Evolutionary conservation across 2,113 vertebrate species (phyloP).

Genomic region (Natator depressus): DNA sequence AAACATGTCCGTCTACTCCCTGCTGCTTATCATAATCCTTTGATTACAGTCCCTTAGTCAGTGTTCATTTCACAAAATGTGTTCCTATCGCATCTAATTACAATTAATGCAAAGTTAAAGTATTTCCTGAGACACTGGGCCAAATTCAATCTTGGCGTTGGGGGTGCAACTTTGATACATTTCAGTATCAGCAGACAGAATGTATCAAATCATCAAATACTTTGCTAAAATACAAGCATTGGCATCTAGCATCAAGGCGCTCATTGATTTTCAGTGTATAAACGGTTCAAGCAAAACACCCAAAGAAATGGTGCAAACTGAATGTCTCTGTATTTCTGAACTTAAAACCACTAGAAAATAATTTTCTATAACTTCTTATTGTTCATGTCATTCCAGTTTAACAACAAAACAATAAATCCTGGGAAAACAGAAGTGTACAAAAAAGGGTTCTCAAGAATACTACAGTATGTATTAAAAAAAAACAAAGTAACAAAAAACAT

Average conservation of each 20-base stretch:
- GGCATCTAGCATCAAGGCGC: background rate
- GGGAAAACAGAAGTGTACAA: background rate
- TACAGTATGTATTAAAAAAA: background rate
- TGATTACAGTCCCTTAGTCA: background rate
- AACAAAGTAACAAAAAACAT: rapidly evolving
- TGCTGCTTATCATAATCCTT: background rate
- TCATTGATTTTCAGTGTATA: background rate
- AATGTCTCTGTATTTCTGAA: background rate
- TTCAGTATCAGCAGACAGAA: background rate
- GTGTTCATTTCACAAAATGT: background rate
- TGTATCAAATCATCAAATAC: background rate
- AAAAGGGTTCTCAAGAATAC: background rate
- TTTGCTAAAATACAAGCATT: background rate
- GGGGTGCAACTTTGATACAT: background rate
- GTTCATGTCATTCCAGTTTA: background rate
- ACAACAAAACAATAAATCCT: background rate
- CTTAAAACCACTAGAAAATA: background rate
- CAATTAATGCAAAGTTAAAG: background rate
- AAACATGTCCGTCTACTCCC: background rate
- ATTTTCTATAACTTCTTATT: background rate
- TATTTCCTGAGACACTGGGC: background rate
- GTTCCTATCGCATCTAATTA: background rate
- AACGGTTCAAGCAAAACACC: background rate
- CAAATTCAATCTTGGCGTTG: background rate
- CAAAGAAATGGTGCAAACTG: background rate